Evolutionary conservation across 2,113 vertebrate genomes (phyloP), one percentile per base, ranked within the genome.

Genomic region (Meriones unguiculatus): DNA sequence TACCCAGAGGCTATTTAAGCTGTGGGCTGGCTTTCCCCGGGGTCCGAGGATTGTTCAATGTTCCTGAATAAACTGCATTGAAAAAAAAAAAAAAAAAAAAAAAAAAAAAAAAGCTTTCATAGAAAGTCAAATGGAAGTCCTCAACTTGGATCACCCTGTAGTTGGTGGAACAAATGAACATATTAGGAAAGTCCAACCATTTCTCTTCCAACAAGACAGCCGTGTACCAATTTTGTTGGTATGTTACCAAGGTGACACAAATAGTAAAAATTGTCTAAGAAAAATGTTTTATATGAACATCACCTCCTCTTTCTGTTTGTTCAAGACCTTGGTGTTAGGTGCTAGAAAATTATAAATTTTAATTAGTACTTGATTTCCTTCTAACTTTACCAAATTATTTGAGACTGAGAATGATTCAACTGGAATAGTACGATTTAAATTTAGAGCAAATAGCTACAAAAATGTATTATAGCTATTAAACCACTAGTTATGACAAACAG

Each of bases 361-460:
- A 28, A 38, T 93, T 82, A 90, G 64, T 54, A 35, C 62, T 90
- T 46, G 15, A 8, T 7, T 97, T 38, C 10, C 82, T 91, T 96
- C 77, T 59, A 5, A 90, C 38, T 75, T 92, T 50, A 91, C 24
- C 50, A 92, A 92, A 90, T 94, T 72, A 17, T 89, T 8, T 81
- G 81, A 94, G 41, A 87, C 57, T 90, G 72, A 97, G 72, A 97
- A 82, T 81, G 28, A 91, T 38, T 93, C 73, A 92, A 81, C 24
- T 4, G 3, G 62, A 54, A 3, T 73, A 78, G 93, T 50, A 22
- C 73, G 14, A 62, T 72, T 89, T 73, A 20, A 97, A 67, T 30
- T 89, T 82, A 81, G 28, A 25, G 25, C 4, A 18, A 90, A 93
- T 57, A 52, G 7, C 46, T 90, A 38, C 69, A 54, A 59, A 73